Evolutionary conservation across 2,888 invertebrate genomes (phyloP).

Genomic region (Eudemis profundana): DNA sequence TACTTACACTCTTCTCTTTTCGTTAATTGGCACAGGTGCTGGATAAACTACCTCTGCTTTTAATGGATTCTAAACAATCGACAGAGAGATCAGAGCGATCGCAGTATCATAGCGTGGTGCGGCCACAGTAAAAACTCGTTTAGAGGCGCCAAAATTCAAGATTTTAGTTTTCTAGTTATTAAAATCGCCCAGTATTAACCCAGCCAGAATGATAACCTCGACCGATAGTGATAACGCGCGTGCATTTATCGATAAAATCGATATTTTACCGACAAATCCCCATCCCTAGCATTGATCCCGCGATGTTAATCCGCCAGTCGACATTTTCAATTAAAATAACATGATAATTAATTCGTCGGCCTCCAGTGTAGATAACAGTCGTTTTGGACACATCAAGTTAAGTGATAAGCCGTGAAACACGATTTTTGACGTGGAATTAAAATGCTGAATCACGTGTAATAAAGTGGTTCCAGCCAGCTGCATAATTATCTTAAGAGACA

Average conservation of each 20-base stretch:
- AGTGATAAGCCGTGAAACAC: slow-evolving; percentile 19
- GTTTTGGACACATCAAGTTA: slow-evolving; percentile 30
- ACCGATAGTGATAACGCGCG: too few relatives aligned
- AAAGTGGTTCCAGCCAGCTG: slow-evolving; percentile 8
- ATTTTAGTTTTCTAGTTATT: too few relatives aligned
- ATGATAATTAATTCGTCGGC: slow-evolving; percentile 39
- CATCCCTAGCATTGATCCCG: slow-evolving; percentile 10
- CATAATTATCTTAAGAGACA: slow-evolving; percentile 3
- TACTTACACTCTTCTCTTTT: too few relatives aligned
- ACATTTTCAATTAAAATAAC: slow-evolving; percentile 45
- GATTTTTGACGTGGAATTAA: slow-evolving; percentile 25
- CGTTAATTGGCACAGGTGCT: too few relatives aligned
- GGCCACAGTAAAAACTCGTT: too few relatives aligned
- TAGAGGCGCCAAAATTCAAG: too few relatives aligned
- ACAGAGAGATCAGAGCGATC: too few relatives aligned
- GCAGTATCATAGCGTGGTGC: too few relatives aligned
- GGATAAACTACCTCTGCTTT: too few relatives aligned
- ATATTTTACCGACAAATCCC: slow-evolving; percentile 7
- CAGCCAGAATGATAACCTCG: too few relatives aligned
- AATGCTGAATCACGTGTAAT: background rate
- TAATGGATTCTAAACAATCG: too few relatives aligned
- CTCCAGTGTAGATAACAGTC: slow-evolving; percentile 14
- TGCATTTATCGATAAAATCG: slow-evolving; percentile 2
- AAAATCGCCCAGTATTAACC: too few relatives aligned
- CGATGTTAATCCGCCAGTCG: slow-evolving; percentile 37